Base-by-base conservation (phyloP, 2,888 invertebrate genomes). In the Dicranocentrus wangi region DNA sequence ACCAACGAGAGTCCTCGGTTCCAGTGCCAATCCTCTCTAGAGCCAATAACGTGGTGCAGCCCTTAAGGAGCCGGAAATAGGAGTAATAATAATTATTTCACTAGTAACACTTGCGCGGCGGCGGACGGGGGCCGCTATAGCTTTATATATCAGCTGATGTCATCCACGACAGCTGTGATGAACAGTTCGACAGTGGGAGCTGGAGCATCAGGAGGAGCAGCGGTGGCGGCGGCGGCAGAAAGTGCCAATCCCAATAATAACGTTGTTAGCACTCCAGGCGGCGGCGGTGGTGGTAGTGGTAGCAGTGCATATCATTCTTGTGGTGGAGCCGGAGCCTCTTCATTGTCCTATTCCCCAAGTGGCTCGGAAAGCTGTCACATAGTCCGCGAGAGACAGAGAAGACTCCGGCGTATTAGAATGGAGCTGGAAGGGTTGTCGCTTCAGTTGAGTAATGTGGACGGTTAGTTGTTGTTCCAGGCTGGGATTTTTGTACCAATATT, bases 341-440 rank as follows among this genome's bases (percentile, higher is more conserved):
- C 65, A 28, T 66, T 79, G 58, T 72, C 79, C 15, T 79, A 79
- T 71, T 79, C 79, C 66, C 79, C 79, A 32, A 68, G 72, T 66
- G 58, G 65, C 51, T 72, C 79, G 43, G 79, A 79, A 25, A 79
- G 79, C 72, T 79, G 79, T 72, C 72, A 79, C 69, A 82, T 82
- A 28, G 43, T 82, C 58, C 71, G 60, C 1, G 78, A 80, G 47
- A 55, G 82, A 39, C 76, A 82, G 53, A 65, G 82, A 28, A 51
- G 82, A 68, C 80, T 82, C 25, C 78, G 72, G n/a, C 70, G 63
- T 43, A 82, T 82, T 76, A 66, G 82, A 39, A 82, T 82, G 82
- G 80, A 82, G 60, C 76, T 82, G 60, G 82, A 82, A 66, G 82
- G 80, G 19, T 47, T 82, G 63, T 79, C 82, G 23, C 73, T 82